A percentile compares a stretch with the other conserved stretches of the same genome.
Evolutionary conservation across 2,888 invertebrate genomes (phyloP).

Genomic region (Steromphala cineraria): DNA sequence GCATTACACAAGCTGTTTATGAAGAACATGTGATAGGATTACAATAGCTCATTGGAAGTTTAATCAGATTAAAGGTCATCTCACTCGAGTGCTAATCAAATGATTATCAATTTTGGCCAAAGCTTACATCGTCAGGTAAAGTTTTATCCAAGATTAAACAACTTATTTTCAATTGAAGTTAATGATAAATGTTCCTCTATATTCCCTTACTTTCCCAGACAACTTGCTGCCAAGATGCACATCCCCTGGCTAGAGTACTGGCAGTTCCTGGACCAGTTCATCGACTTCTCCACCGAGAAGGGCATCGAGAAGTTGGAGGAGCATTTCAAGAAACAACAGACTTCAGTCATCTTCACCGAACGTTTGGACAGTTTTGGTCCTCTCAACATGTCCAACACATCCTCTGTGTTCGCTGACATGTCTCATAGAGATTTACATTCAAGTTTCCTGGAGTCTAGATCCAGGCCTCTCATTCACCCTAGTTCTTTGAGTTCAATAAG

Average conservation of each 20-base stretch:
- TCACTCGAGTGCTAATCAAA: too few species aligned
- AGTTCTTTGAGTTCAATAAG: background rate
- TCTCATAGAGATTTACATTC: background rate
- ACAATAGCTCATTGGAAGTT: too few species aligned
- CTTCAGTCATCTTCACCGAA: background rate
- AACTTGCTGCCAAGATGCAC: slow-evolving; percentile 64
- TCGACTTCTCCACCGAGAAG: slow-evolving; percentile 84
- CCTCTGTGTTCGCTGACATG: background rate
- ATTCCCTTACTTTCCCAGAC: slow-evolving; percentile 50
- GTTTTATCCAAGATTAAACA: too few species aligned
- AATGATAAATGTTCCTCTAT: background rate
- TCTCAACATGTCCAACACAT: background rate
- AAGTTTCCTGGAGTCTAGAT: background rate
- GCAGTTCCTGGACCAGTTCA: slow-evolving; percentile 89
- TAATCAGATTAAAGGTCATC: too few species aligned
- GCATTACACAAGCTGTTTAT: too few species aligned
- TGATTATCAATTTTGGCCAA: too few species aligned
- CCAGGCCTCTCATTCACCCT: background rate
- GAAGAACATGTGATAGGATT: too few species aligned
- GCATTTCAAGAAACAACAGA: slow-evolving; percentile 79
- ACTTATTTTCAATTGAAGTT: too few species aligned
- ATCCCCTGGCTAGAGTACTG: slow-evolving; percentile 92
- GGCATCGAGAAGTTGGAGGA: slow-evolving; percentile 86
- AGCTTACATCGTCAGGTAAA: too few species aligned
- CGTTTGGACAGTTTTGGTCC: background rate